phyloP scores from a whole-genome alignment of 1,140 invertebrate species.

The Penaeus chinensis region DNA sequence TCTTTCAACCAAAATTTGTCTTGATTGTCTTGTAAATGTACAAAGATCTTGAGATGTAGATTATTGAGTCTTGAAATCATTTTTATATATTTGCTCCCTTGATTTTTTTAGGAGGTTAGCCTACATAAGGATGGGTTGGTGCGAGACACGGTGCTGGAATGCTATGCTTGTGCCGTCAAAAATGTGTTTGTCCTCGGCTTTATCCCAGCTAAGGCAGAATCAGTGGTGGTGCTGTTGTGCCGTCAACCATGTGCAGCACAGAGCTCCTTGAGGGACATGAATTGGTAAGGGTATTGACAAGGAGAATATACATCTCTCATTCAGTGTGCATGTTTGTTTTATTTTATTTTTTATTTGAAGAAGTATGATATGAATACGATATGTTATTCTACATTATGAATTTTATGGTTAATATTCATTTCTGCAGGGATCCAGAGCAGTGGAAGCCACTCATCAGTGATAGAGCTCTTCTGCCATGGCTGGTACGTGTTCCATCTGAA shows the following conservation, averaged over 20 bases:
- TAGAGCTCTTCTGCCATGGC: constrained; percentile 94
- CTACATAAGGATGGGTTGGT: constrained; percentile 97
- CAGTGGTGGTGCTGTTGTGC: constrained; percentile 97
- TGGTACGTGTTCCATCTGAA: constrained; percentile 95
- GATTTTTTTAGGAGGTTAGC: constrained; percentile 82
- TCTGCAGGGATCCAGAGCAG: constrained; percentile 88
- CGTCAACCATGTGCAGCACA: constrained; percentile 97
- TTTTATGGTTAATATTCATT: neutral
- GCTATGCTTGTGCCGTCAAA: constrained; percentile 97
- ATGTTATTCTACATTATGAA: neutral
- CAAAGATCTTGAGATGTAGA: too few species aligned
- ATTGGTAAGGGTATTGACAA: constrained; percentile 77
- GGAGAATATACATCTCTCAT: neutral
- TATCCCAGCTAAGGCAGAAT: constrained; percentile 99
- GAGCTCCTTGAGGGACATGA: constrained; percentile 97
- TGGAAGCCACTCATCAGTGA: constrained; percentile 99
- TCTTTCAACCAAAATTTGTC: too few species aligned
- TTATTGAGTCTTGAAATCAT: too few species aligned
- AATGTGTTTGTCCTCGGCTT: constrained; percentile 99
- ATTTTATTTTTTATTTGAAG: too few species aligned
- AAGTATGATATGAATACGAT: too few species aligned
- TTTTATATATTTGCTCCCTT: neutral
- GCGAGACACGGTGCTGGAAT: constrained; percentile 97
- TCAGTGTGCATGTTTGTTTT: neutral
- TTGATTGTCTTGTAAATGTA: too few species aligned